phyloP scores from a whole-genome alignment of 2,888 invertebrate species.

The Sinotaia quadrata region DNA sequence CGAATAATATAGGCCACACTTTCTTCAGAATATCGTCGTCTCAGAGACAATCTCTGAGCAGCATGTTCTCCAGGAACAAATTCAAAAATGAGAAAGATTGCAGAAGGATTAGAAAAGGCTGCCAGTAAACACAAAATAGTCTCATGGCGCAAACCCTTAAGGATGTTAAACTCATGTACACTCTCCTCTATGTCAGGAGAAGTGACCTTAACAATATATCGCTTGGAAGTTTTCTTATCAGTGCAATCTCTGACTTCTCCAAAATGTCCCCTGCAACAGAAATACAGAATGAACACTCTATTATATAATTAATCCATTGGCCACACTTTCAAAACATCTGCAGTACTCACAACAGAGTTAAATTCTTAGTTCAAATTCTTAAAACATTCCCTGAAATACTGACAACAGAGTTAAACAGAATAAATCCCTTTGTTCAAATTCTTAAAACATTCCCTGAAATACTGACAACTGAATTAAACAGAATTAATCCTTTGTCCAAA shows the following conservation, averaged over 20 bases:
- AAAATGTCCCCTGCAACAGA: conserved; percentile 16
- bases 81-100: conserved; percentile 73
- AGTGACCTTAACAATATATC: conserved; percentile 14
- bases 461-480: too few species aligned
- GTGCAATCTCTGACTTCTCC: conserved; percentile 21
- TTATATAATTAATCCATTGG: too few species aligned
- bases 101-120: conserved; percentile 71
- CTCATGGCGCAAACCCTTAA: conserved; percentile 85
- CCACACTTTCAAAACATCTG: too few species aligned
- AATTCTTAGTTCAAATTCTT: too few species aligned
- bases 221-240: conserved; percentile 25
- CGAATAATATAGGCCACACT: conserved; percentile 88
- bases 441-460: too few species aligned
- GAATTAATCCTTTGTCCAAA: too few species aligned
- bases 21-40: conserved; percentile 93
- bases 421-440: too few species aligned
- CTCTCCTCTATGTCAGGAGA: conserved; percentile 73
- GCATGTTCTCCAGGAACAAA: conserved; percentile 88
- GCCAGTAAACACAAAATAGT: conserved; percentile 79
- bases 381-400: too few species aligned
- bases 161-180: conserved; percentile 86
- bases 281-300: too few species aligned
- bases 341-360: too few species aligned
- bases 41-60: conserved; percentile 87
- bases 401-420: background rate